Evolutionary conservation across 2,888 invertebrate genomes (phyloP).

Genomic region (Nemurella pictetii): DNA sequence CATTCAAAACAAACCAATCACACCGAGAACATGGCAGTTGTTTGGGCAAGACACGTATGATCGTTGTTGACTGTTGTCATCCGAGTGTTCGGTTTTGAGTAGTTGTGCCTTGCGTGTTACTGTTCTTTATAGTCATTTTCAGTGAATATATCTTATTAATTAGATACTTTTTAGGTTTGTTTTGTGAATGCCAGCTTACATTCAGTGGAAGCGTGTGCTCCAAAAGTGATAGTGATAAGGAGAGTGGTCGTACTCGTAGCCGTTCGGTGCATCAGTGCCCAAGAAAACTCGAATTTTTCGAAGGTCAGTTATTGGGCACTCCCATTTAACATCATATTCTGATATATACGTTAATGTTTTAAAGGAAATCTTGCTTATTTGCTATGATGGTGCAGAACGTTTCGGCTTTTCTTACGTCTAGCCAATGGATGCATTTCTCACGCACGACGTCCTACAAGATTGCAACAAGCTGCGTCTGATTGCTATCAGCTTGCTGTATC

Average conservation of each 20-base stretch:
- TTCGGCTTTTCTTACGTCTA: neutral
- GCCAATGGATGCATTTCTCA: neutral
- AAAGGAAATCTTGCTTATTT: too few species aligned
- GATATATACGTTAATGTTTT: too few species aligned
- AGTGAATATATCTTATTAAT: neutral
- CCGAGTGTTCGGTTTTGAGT: neutral
- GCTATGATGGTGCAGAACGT: neutral
- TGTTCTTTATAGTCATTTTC: neutral
- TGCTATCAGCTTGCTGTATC: too few species aligned
- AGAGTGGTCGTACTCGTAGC: neutral
- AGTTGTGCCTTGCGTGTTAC: neutral
- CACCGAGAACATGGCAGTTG: constrained; percentile 39
- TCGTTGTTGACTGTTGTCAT: neutral
- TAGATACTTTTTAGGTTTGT: neutral
- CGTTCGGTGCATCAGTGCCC: neutral
- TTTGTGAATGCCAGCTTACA: neutral
- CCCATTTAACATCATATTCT: neutral
- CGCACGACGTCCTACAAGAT: too few species aligned
- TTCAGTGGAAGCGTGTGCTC: neutral
- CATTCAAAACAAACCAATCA: constrained; percentile 32
- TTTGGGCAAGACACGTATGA: neutral
- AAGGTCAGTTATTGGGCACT: neutral
- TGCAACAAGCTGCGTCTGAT: too few species aligned
- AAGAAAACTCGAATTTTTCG: neutral
- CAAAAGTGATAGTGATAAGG: neutral